Base-by-base conservation (phyloP, 2,888 invertebrate genomes). In the Rotaria sp. region DNA sequence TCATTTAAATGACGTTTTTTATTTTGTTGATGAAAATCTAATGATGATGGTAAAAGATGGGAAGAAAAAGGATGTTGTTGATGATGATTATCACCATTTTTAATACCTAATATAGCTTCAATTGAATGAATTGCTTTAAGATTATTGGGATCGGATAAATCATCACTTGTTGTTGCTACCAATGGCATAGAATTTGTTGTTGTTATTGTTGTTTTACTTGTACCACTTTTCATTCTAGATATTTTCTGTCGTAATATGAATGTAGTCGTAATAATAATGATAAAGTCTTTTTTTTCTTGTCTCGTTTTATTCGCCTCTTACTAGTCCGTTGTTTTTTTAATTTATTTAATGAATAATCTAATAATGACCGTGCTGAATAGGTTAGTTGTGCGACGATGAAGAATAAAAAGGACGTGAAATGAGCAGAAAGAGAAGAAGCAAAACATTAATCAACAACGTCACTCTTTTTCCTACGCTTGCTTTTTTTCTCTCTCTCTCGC, bases 341-440 rank as follows among this genome's bases (percentile, higher is more conserved):
- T 67, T 67, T 67, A 67, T 67, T 67, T 67, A 67, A 67, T 67
- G 67, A 67, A 67, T 67, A 67, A 67, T 67, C 67, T 67, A 67
- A 67, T 67, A 67, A 67, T 67, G 67, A 67, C 30, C 30, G 67
- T 35, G 35, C 35, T 15, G 67, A 67, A 67, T 67, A 67, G 67
- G 67, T 67, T 67, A 35, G 35, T 67, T 35, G 35, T 67, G 35
- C 15, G 21, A 67, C 30, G 35, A 67, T 67, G 67, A 67, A 35
- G 35, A 67, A 35, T 35, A 67, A 10, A 59, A 59, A 30, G 35
- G 21, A 30, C 67, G 67, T 30, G 30, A 35, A 35, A 67, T 55
- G 55, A 55, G 55, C 55, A 55, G 55, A 55, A 55, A 55, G 26
- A 67, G 21, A 38, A 30, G 35, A 35, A 67, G 67, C 67, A 67